A percentile compares a stretch with the other conserved stretches of the same genome.
Conservation (phyloP, 2,113 vertebrate genomes). For the Empidonax traillii region DNA sequence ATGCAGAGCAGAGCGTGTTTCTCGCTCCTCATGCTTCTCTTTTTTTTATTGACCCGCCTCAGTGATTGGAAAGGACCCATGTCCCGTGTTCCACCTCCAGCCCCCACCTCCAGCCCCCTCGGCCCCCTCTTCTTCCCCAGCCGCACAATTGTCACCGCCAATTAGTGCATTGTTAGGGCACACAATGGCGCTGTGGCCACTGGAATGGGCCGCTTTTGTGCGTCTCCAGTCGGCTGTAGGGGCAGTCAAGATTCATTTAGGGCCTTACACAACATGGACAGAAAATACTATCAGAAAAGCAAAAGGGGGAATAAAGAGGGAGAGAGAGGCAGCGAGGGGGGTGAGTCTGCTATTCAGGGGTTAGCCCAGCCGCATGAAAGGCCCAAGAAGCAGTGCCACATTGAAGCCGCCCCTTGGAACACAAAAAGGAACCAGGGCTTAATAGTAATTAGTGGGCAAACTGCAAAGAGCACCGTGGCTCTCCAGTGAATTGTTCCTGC, state of each 20-base stretch:
- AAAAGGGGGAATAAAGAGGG: slow-evolving; percentile 73
- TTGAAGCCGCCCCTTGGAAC: slow-evolving; percentile 61
- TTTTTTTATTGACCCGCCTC: slow-evolving; percentile 68
- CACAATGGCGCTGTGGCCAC: slow-evolving; percentile 94
- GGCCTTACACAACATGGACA: slow-evolving; percentile 83
- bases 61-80: slow-evolving; percentile 83
- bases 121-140: slow-evolving; percentile 42
- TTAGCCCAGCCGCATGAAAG: slow-evolving; percentile 71
- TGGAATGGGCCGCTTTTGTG: slow-evolving; percentile 86
- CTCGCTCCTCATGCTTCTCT: slow-evolving; percentile 20
- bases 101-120: background rate
- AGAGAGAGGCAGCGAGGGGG: background rate
- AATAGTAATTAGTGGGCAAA: slow-evolving; percentile 81
- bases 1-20: background rate
- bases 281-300: slow-evolving; percentile 88
- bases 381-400: slow-evolving; percentile 68
- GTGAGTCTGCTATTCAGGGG: slow-evolving; percentile 69
- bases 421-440: slow-evolving; percentile 73
- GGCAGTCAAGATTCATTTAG: slow-evolving; percentile 97
- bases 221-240: slow-evolving; percentile 91
- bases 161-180: slow-evolving; percentile 91
- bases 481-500: slow-evolving; percentile 70
- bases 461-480: slow-evolving; percentile 70
- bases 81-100: slow-evolving; percentile 48
- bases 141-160: slow-evolving; percentile 87